Conservation (phyloP, 2,113 vertebrate genomes). For the Nyctereutes procyonoides region DNA sequence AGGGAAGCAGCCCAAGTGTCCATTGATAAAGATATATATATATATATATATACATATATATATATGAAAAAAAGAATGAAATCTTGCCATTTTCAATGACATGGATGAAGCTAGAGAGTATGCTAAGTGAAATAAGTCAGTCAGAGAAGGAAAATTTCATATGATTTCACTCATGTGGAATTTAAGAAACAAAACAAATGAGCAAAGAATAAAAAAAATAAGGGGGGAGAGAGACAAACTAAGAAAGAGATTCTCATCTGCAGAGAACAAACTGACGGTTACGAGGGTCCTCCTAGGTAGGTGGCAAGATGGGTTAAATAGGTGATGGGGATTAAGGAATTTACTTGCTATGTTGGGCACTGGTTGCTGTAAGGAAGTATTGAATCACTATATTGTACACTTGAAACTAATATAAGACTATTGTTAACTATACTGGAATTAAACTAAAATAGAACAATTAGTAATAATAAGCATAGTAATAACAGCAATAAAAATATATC, state of each 20-base stretch:
- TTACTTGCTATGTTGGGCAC: background rate
- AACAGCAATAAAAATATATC: background rate
- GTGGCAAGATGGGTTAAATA: background rate
- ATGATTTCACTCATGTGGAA: background rate
- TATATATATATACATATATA: background rate
- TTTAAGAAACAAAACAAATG: background rate
- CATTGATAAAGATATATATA: background rate
- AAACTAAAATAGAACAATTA: background rate
- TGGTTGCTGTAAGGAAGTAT: background rate
- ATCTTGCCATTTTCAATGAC: background rate
- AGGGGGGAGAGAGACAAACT: background rate
- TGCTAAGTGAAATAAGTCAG: background rate
- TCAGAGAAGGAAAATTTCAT: background rate
- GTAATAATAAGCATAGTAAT: background rate
- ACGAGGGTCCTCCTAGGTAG: background rate
- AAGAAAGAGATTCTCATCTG: background rate
- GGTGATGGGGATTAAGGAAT: background rate
- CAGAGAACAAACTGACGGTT: background rate
- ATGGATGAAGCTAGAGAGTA: background rate
- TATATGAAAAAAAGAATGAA: background rate
- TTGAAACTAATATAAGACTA: background rate
- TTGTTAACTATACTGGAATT: background rate
- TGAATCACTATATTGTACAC: background rate
- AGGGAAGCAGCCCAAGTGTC: background rate
- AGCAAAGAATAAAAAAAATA: background rate